These are phyloP conservation scores for Lepidurus arcticus DNA, from an alignment of 1,140 invertebrate species.

Conservation along the genomic window DNA sequence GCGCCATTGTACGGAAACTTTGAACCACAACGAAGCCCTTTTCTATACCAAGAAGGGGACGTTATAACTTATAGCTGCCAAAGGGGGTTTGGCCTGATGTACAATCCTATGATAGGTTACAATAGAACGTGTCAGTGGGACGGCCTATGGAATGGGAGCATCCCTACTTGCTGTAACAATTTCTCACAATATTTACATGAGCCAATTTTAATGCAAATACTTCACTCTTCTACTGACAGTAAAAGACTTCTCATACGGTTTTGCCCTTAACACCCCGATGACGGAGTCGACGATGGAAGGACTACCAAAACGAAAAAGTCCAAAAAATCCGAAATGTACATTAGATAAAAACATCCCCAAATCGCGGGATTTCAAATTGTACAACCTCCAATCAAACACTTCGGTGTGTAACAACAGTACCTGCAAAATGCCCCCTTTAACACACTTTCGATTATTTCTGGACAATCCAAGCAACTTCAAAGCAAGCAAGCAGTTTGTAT, in stretches of 20 bases:
- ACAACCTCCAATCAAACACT: background rate
- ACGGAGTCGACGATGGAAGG: background rate
- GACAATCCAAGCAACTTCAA: background rate
- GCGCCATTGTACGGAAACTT: background rate
- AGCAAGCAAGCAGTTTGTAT: too few relatives aligned
- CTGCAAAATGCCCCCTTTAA: background rate
- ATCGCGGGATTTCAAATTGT: background rate
- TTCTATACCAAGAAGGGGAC: background rate
- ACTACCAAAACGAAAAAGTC: background rate
- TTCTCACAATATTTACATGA: background rate
- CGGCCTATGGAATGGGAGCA: background rate
- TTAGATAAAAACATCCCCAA: background rate
- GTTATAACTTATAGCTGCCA: background rate
- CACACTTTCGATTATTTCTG: background rate
- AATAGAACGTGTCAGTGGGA: background rate
- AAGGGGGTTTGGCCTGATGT: background rate
- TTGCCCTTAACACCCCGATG: background rate
- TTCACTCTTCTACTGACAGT: background rate
- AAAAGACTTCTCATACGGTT: background rate
- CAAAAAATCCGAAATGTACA: background rate
- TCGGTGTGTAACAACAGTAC: background rate
- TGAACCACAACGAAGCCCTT: background rate
- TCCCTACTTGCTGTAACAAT: background rate
- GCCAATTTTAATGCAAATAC: background rate
- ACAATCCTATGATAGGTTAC: background rate